Percentiles rank a stretch among this genome's conserved stretches.
phyloP scores from a whole-genome alignment of 2,888 invertebrate genomes.

The Melanotus villosus region DNA sequence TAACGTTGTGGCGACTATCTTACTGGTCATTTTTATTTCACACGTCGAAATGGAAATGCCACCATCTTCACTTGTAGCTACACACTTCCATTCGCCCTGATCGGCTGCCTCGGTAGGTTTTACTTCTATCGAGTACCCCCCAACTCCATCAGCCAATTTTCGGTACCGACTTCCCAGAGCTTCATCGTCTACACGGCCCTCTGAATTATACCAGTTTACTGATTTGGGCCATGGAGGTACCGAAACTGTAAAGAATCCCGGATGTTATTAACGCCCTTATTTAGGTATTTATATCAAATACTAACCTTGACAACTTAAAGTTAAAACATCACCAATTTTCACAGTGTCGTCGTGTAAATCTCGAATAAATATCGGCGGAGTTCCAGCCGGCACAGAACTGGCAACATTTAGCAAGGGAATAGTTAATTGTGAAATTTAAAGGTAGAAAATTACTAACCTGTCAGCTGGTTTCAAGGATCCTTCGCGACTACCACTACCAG shows the following conservation, averaged over 20 bases:
- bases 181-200: conserved; percentile 81
- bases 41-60: conserved; percentile 83
- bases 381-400: conserved; percentile 74
- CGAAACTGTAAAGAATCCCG: conserved; percentile 34
- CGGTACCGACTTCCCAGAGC: conserved; percentile 74
- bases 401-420: conserved; percentile 57
- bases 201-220: conserved; percentile 90
- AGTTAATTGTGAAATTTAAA: conserved; percentile 43
- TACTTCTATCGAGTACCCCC: conserved; percentile 84
- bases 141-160: conserved; percentile 85
- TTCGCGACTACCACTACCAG: conserved; percentile 80
- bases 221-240: conserved; percentile 90
- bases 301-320: conserved; percentile 82
- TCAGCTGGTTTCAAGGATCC: conserved; percentile 79
- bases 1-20: no score
- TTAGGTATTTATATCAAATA: no score
- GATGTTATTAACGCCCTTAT: no score
- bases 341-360: conserved; percentile 82
- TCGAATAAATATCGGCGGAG: conserved; percentile 84
- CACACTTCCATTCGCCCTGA: conserved; percentile 93
- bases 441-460: conserved; percentile 71
- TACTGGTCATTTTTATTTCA: conserved; percentile 84
- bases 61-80: conserved; percentile 83
- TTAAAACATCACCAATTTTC: conserved; percentile 83
- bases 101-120: conserved; percentile 84